Evolutionary conservation across 1,140 invertebrate species (phyloP).

Genomic region (Bicyclus anynana): DNA sequence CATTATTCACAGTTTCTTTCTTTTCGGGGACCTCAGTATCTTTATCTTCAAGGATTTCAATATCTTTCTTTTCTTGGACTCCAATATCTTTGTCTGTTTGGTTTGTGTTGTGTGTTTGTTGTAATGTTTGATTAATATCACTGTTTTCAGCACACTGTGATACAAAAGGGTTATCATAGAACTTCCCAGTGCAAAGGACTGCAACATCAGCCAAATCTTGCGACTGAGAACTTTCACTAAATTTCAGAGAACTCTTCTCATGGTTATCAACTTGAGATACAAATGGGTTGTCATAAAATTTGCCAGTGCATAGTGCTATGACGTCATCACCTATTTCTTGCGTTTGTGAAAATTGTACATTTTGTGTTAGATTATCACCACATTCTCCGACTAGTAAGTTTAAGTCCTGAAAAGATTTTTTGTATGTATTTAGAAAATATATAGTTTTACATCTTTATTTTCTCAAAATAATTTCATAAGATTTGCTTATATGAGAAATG

Average conservation of each 20-base stretch:
- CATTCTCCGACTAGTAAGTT: constrained; percentile 37
- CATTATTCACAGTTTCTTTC: not conserved
- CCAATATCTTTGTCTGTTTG: not conserved
- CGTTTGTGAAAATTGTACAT: constrained; percentile 34
- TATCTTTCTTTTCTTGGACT: no score
- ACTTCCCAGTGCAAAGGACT: constrained; percentile 59
- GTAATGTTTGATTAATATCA: not conserved
- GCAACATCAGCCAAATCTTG: constrained; percentile 54
- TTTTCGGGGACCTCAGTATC: no score
- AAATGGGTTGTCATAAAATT: constrained; percentile 65
- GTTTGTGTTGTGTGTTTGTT: no score
- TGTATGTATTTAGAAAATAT: no score
- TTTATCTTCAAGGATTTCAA: no score
- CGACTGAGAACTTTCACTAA: constrained; percentile 27
- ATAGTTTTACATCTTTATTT: not conserved
- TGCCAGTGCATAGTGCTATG: constrained; percentile 54
- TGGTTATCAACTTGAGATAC: constrained; percentile 39
- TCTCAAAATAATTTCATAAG: not conserved
- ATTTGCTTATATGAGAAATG: no score
- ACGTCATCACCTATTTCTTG: constrained; percentile 58
- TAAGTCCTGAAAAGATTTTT: constrained; percentile 23
- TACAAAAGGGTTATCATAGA: constrained; percentile 60
- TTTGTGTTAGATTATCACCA: constrained; percentile 28
- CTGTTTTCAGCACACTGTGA: constrained; percentile 33
- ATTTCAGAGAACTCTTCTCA: not conserved